phyloP scores from a whole-genome alignment of 2,113 vertebrate species.

The Stomatorhinus ivindoensis region DNA sequence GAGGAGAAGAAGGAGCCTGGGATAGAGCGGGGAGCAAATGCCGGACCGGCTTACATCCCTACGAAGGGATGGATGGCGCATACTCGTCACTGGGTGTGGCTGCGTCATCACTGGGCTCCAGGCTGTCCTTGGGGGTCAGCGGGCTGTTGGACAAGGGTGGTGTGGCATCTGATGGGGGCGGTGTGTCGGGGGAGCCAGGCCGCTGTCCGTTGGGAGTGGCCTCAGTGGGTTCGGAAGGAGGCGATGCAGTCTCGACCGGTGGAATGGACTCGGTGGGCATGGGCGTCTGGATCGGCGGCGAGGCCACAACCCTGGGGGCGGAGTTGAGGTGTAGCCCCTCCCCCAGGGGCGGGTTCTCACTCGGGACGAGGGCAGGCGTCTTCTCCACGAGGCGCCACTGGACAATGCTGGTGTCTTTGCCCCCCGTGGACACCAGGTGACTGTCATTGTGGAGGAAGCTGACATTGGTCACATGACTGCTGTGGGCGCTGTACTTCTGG shows the following conservation, averaged over 20 bases:
- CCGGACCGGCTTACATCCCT: constrained; percentile 26
- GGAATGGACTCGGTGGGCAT: constrained; percentile 21
- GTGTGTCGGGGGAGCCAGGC: constrained; percentile 43
- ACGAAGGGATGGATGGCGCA: constrained; percentile 51
- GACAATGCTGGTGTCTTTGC: constrained; percentile 96
- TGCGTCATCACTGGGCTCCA: constrained; percentile 61
- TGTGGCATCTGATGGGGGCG: constrained; percentile 39
- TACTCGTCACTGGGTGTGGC: constrained; percentile 59
- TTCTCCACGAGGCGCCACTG: constrained; percentile 92
- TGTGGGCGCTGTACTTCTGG: constrained; percentile 94
- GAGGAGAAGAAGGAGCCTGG: constrained; percentile 16
- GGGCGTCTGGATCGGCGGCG: constrained; percentile 38
- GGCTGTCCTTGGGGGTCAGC: constrained; percentile 62
- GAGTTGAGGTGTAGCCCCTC: constrained; percentile 46
- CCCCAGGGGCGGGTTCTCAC: constrained; percentile 43
- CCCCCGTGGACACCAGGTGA: constrained; percentile 92
- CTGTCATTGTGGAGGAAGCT: constrained; percentile 82
- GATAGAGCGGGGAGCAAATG: constrained; percentile 13
- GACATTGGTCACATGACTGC: constrained; percentile 98
- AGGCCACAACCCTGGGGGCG: constrained; percentile 35
- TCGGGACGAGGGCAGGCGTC: constrained; percentile 53
- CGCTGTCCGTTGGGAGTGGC: constrained; percentile 53
- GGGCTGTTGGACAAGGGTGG: constrained; percentile 59
- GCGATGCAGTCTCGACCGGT: neutral
- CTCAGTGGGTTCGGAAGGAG: neutral